These are phyloP conservation scores for Anableps anableps DNA, from an alignment of 2,797 vertebrate species.

Conservation along the genomic window DNA sequence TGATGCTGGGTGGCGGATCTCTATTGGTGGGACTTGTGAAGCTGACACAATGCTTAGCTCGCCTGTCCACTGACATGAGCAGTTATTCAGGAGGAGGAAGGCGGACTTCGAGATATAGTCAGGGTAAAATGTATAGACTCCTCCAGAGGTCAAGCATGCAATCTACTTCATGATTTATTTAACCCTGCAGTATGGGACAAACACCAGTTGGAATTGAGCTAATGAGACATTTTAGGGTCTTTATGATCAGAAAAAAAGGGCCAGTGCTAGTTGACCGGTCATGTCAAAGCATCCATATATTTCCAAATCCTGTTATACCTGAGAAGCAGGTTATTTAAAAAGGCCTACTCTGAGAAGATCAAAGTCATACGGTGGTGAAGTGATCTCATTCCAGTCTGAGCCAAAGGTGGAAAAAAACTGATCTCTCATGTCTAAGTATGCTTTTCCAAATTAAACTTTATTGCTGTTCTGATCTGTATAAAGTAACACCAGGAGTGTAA, in stretches of 20 bases:
- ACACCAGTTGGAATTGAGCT: not conserved
- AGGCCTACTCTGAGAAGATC: not conserved
- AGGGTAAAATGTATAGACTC: slow-evolving; percentile 63
- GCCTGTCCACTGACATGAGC: slow-evolving; percentile 69
- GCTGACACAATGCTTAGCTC: slow-evolving; percentile 82
- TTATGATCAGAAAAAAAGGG: not conserved
- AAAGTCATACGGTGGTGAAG: not conserved
- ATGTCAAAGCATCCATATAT: not conserved
- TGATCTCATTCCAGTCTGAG: not conserved
- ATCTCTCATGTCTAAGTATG: not conserved
- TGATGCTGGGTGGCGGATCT: slow-evolving; percentile 83
- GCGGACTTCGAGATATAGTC: slow-evolving; percentile 14
- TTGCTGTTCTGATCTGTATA: too few relatives aligned
- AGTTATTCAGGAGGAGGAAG: slow-evolving; percentile 16
- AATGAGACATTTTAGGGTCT: not conserved
- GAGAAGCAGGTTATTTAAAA: not conserved
- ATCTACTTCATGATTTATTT: slow-evolving; percentile 38
- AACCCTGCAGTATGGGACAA: not conserved
- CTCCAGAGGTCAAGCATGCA: slow-evolving; percentile 48
- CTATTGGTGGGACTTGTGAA: slow-evolving; percentile 85
- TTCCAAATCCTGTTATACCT: not conserved
- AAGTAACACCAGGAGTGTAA: not conserved
- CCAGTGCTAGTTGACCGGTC: not conserved
- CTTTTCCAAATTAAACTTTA: not conserved
- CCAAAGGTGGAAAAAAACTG: not conserved